Evolutionary conservation across 64 coral and sea anemone genomes (phyloP), one percentile per base, ranked within the genome.

Genomic region (Platygyra sinensis): DNA sequence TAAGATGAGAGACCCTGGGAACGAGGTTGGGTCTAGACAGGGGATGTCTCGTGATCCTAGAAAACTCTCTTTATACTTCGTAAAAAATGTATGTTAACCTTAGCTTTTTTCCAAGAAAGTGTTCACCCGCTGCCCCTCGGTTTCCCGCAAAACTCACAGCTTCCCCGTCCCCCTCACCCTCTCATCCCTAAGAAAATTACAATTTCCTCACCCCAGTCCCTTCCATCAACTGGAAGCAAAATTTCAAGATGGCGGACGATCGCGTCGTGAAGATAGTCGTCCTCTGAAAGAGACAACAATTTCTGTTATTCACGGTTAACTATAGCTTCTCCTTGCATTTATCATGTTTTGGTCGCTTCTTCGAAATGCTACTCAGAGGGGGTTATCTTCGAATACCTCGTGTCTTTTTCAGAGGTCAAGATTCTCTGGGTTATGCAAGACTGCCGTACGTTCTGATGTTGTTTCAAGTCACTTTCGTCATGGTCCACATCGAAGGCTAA

Each of bases 201-300:
- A 38, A 17, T 39, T 18, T 81, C 17, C 57, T 81, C 30, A 30
- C 13, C 28, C 79, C 79, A 81, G 79, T 81, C 79, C 15, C 57
- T 22, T 27, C 30, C 10, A 1, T 29, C 18, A 8, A n/a, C 78
- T 73, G 15, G 17, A 24, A 52, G 19, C 54, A 14, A 57, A 57
- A 57, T 60, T 55, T 3, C 61, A 89, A 89, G 52, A 89, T 79
- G 87, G 87, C 60, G 74, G 87, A 89, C 60, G 25, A 69, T 5
- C 4, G 65, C 1, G 22, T 69, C 10, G 65, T n/a, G 0, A 11
- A 25, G 25, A 69, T 11, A 27, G 24, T 69, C 8, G 25, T 24
- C 65, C 7, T 65, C 18, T 24, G n/a, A 25, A 11, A 67, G n/a
- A 69, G n/a, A 69, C n/a, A 25, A 25, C 5, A 69, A 29, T 11